Percentiles rank a stretch among this genome's conserved stretches.
Conservation (phyloP, 2,797 vertebrate genomes). For the Anisognathus igniventris region DNA sequence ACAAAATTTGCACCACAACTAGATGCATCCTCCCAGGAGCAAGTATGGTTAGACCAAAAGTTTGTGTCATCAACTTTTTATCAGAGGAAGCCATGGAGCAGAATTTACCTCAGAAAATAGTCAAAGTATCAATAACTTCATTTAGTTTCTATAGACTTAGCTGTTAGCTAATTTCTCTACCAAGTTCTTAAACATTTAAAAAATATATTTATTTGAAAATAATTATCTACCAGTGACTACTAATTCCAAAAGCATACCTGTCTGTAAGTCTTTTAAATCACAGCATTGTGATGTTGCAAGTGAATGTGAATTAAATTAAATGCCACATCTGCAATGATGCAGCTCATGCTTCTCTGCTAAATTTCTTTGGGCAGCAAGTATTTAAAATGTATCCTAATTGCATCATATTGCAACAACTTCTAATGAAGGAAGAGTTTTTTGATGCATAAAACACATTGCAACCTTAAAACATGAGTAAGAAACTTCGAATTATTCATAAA, state of each 20-base stretch:
- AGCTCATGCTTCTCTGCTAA: background rate
- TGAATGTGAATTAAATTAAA: background rate
- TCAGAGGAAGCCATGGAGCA: background rate
- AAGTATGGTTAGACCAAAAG: background rate
- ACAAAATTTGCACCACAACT: background rate
- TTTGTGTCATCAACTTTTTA: background rate
- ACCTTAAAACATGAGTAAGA: background rate
- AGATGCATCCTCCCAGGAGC: background rate
- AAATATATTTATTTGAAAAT: background rate
- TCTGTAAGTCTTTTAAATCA: background rate
- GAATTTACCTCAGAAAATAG: background rate
- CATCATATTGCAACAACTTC: background rate
- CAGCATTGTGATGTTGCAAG: background rate
- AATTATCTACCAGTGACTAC: background rate
- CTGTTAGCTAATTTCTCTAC: background rate
- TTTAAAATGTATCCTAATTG: background rate
- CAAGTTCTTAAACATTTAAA: background rate
- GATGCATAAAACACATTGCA: background rate
- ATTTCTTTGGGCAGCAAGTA: background rate
- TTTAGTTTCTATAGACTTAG: background rate
- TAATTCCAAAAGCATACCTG: background rate
- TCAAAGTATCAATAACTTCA: background rate
- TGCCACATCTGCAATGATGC: background rate
- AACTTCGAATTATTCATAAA: background rate
- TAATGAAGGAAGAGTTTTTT: background rate